phyloP scores from a whole-genome alignment of 1,140 invertebrate genomes.

The Drosophila seguyi region DNA sequence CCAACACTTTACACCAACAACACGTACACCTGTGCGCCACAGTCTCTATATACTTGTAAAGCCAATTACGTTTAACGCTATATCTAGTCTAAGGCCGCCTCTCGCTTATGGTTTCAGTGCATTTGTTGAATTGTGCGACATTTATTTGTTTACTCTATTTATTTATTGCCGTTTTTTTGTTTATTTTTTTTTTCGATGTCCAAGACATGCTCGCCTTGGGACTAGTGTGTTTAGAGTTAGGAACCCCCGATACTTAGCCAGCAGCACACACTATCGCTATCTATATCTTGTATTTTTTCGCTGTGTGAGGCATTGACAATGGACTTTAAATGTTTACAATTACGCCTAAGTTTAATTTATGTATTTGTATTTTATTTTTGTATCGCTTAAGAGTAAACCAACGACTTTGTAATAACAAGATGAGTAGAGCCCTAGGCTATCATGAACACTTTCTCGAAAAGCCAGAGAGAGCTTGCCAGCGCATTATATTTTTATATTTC shows the following conservation, averaged over 20 bases:
- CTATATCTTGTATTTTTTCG: constrained; percentile 27
- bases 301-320: constrained; percentile 44
- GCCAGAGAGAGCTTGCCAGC: neutral
- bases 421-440: neutral
- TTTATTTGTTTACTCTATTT: constrained; percentile 20
- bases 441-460: too few relatives aligned
- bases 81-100: constrained; percentile 42
- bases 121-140: constrained; percentile 20
- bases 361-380: constrained; percentile 33
- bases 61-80: constrained; percentile 33
- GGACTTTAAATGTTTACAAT: constrained; percentile 41
- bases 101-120: constrained; percentile 29
- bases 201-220: constrained; percentile 7
- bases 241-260: constrained; percentile 43
- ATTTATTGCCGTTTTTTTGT: constrained; percentile 39
- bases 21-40: constrained; percentile 22
- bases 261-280: constrained; percentile 5
- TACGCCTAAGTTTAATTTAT: constrained; percentile 25
- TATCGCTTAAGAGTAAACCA: constrained; percentile 17
- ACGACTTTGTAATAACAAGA: neutral
- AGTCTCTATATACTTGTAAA: constrained; percentile 24
- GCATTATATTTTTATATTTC: too few relatives aligned
- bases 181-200: constrained; percentile 4
- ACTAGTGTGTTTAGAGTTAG: constrained; percentile 4
- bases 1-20: constrained; percentile 22